These are phyloP conservation scores for Aphis gossypii DNA, from an alignment of 1,140 invertebrate species.

Conservation along the genomic window DNA sequence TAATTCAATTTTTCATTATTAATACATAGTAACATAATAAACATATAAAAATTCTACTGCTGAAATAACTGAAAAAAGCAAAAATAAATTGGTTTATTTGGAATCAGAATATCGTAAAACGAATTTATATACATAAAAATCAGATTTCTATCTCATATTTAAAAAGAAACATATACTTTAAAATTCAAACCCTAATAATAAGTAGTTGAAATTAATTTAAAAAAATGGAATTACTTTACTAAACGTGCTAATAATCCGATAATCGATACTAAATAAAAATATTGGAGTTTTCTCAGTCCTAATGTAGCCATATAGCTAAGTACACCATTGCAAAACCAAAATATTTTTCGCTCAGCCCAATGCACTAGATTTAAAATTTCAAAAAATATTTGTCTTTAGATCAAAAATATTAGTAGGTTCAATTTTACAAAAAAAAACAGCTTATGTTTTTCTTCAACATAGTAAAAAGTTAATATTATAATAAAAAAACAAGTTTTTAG, in stretches of 20 bases:
- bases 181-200: no score
- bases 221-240: neutral
- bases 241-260: neutral
- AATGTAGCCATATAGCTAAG: neutral
- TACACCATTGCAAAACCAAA: neutral
- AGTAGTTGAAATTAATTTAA: no score
- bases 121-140: no score
- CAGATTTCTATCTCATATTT: no score
- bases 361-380: neutral
- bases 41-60: no score
- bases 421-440: neutral
- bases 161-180: no score
- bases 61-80: no score
- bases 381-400: neutral
- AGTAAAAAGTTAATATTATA: neutral
- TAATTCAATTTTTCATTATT: no score
- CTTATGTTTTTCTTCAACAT: neutral
- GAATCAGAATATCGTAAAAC: no score
- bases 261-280: neutral
- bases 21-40: no score
- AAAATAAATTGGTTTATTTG: no score
- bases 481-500: neutral
- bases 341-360: neutral
- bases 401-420: neutral
- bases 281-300: neutral